phyloP scores from a whole-genome alignment of 1,140 invertebrate genomes.

The Papilio dardanus region DNA sequence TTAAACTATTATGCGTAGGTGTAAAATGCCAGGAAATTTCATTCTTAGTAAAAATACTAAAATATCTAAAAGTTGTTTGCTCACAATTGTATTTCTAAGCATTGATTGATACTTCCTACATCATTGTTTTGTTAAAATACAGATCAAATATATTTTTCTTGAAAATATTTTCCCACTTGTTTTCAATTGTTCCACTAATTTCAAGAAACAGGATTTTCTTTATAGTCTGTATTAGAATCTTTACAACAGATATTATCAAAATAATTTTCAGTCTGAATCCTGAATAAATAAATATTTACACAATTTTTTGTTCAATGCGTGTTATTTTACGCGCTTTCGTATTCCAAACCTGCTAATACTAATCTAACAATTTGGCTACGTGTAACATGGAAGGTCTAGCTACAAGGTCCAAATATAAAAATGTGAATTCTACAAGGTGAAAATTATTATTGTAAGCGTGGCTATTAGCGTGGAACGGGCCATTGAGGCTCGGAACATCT shows the following conservation, averaged over 20 bases:
- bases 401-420: not conserved
- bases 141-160: not conserved
- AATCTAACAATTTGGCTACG: too few species aligned
- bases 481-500: slow-evolving; percentile 11
- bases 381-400: too few species aligned
- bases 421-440: not conserved
- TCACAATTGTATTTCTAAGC: not conserved
- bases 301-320: too few species aligned
- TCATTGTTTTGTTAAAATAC: not conserved
- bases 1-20: not conserved
- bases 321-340: too few species aligned
- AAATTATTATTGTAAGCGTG: slow-evolving; percentile 4
- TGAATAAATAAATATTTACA: too few species aligned
- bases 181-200: too few species aligned
- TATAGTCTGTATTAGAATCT: not conserved
- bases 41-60: not conserved
- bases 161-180: not conserved
- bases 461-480: slow-evolving; percentile 23
- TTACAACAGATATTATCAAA: too few species aligned
- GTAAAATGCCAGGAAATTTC: not conserved
- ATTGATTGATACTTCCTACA: not conserved
- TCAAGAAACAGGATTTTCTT: not conserved
- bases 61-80: not conserved
- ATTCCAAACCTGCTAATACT: too few species aligned
- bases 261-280: too few species aligned